These are phyloP conservation scores for Lerista edwardsae DNA, from an alignment of 2,797 vertebrate species.

Conservation along the genomic window DNA sequence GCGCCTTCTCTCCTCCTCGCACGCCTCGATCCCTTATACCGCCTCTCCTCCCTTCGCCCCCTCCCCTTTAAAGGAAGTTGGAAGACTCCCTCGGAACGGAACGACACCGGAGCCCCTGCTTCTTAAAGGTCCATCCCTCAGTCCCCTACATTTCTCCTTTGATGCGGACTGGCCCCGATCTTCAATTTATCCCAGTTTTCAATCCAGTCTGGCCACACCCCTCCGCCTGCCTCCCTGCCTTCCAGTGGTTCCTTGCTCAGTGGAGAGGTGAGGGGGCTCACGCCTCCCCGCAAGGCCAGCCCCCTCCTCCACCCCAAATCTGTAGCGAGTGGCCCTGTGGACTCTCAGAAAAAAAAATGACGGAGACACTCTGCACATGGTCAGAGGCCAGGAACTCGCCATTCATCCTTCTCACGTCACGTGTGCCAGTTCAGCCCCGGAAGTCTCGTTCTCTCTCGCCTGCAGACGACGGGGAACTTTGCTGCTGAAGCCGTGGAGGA, in stretches of 20 bases:
- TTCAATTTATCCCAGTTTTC: not conserved
- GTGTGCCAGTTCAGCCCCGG: not conserved
- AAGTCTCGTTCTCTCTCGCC: not conserved
- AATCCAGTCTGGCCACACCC: too few relatives aligned
- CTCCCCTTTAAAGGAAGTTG: too few relatives aligned
- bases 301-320: not conserved
- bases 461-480: not conserved
- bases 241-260: too few relatives aligned
- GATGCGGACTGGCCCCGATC: not conserved
- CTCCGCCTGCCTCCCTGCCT: not conserved
- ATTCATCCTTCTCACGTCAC: not conserved
- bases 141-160: too few relatives aligned
- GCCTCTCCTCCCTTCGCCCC: not conserved
- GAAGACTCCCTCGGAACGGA: too few relatives aligned
- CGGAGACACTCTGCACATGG: slow-evolving; percentile 4
- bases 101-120: too few relatives aligned
- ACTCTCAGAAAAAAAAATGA: too few relatives aligned
- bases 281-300: not conserved
- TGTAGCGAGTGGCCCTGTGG: not conserved
- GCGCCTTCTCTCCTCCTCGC: not conserved
- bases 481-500: not conserved
- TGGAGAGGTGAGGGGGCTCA: not conserved
- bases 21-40: too few relatives aligned
- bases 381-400: not conserved
- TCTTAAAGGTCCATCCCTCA: not conserved